These are phyloP conservation scores for Therioaphis trifolii DNA, from an alignment of 2,888 invertebrate species.

Conservation along the genomic window DNA sequence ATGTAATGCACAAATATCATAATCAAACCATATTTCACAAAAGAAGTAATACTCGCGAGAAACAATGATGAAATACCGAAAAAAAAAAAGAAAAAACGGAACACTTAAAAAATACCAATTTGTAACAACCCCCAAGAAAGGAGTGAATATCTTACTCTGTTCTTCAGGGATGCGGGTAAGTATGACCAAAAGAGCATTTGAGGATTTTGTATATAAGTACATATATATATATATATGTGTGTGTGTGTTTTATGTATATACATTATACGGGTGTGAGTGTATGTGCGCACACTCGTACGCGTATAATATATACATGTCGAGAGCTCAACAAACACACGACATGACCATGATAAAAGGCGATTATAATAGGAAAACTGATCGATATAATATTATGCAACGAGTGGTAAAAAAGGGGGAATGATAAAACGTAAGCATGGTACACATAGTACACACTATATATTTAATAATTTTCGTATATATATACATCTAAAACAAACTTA, in stretches of 20 bases:
- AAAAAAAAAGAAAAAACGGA: not conserved
- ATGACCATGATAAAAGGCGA: constrained; percentile 38
- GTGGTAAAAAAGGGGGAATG: not conserved
- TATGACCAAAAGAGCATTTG: constrained; percentile 40
- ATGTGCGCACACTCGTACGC: too few relatives aligned
- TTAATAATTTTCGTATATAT: too few relatives aligned
- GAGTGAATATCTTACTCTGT: not conserved
- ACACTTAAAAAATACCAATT: constrained; percentile 32
- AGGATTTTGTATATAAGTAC: constrained; percentile 5
- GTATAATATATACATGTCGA: constrained; percentile 19
- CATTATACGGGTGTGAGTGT: too few relatives aligned
- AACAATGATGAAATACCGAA: not conserved
- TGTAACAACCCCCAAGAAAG: not conserved
- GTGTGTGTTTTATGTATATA: not conserved
- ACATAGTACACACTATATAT: not conserved
- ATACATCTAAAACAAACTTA: too few relatives aligned
- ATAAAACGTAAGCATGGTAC: not conserved
- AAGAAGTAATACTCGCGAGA: not conserved
- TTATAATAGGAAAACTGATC: constrained; percentile 46
- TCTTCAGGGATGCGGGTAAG: not conserved
- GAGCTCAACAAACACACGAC: constrained; percentile 40
- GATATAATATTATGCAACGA: constrained; percentile 44
- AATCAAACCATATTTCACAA: not conserved
- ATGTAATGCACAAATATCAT: too few relatives aligned
- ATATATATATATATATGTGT: not conserved